Evolutionary conservation across 2,113 vertebrate genomes (phyloP), one percentile per base, ranked within the genome.

Genomic region (Callipepla californica): DNA sequence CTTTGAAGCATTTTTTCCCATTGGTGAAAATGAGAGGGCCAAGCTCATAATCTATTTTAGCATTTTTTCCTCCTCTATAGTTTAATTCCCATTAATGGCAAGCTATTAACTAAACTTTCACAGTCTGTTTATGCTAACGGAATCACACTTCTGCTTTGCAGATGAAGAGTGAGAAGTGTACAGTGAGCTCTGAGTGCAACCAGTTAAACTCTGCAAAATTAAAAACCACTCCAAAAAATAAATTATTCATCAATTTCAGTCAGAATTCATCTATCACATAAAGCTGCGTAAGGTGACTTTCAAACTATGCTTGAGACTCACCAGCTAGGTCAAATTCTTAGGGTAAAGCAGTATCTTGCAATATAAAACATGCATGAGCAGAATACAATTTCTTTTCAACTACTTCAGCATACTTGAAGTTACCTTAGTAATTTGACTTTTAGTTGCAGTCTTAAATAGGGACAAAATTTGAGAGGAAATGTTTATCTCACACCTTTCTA

Each of bases 211-310:
- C 63, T 34, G 26, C 36, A 89, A 77, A 90, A 90, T 91, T 95
- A 91, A 93, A 94, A 94, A 25, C 30, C 82, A 74, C 82, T 90
- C 36, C 36, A 17, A 76, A 96, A 69, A 58, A 47, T 89, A 63
- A 93, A 93, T 84, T 87, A 90, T 94, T 94, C 75, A 93, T 70
- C 50, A n/a, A 80, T 70, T 89, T 87, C 86, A 74, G 81, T 92
- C 84, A 82, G 78, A 94, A 85, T 94, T 93, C 79, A 91, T 92
- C 62, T 59, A 66, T 91, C 87, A 50, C n/a, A 44, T 80, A 70
- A 91, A 87, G 55, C 23, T 92, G 45, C 38, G 23, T 50, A 76
- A 91, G 50, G 47, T 91, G 89, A 92, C 79, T 87, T 93, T 89
- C 32, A 77, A 91, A 87, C 20, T 42, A 40, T 36, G 28, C 40